Evolutionary conservation across 2,113 vertebrate species (phyloP).

Genomic region (Cacatua alba): DNA sequence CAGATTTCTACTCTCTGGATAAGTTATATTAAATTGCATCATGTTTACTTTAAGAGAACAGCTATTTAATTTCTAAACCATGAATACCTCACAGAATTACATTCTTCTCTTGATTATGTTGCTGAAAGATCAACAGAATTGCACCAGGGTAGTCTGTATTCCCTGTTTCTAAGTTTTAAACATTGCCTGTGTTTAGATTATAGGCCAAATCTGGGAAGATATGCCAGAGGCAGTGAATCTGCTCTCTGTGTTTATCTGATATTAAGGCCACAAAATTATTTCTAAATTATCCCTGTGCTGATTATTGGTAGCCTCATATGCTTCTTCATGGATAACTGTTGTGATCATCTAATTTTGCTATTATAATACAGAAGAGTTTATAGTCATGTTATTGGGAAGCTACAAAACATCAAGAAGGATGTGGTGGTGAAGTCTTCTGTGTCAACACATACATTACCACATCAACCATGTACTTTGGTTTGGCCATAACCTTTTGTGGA

Average conservation of each 20-base stretch:
- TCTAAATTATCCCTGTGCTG: not conserved
- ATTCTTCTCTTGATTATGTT: not conserved
- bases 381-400: not conserved
- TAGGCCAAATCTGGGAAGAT: not conserved
- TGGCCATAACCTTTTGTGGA: not conserved
- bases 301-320: not conserved
- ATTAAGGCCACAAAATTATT: not conserved
- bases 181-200: not conserved
- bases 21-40: not conserved
- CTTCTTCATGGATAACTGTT: not conserved
- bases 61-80: not conserved
- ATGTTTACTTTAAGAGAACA: not conserved
- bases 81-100: not conserved
- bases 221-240: not conserved
- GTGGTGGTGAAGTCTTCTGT: not conserved
- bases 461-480: not conserved
- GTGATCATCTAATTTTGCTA: not conserved
- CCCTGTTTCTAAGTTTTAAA: not conserved
- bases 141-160: not conserved
- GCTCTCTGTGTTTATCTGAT: not conserved
- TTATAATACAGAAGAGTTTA: not conserved
- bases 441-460: not conserved
- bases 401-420: not conserved
- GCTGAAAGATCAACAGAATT: not conserved
- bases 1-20: not conserved